Evolutionary conservation across 2,797 vertebrate species (phyloP).

Genomic region (Rhabdomys pumilio): DNA sequence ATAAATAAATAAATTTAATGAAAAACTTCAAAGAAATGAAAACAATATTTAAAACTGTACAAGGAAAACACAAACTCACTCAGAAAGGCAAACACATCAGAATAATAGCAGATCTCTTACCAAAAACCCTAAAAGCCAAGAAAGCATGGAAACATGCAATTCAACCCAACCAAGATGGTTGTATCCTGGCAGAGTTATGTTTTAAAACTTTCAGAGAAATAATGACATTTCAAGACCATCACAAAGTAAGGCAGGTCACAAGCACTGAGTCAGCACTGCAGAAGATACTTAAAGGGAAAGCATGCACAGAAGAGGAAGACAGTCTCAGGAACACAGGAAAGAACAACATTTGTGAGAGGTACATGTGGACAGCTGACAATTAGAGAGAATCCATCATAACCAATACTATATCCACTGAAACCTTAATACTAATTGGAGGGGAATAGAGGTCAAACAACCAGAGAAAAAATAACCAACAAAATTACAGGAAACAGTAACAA

Average conservation of each 20-base stretch:
- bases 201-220: not conserved
- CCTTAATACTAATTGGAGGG: not conserved
- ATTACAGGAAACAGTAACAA: too few relatives aligned
- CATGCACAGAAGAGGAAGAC: not conserved
- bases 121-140: not conserved
- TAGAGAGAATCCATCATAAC: not conserved
- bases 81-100: not conserved
- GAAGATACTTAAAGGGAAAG: not conserved
- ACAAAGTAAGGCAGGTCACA: not conserved
- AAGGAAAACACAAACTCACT: not conserved
- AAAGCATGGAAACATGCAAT: not conserved
- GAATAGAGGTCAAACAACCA: not conserved
- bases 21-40: not conserved
- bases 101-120: not conserved
- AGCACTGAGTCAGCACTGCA: not conserved
- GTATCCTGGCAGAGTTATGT: not conserved
- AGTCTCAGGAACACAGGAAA: not conserved
- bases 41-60: not conserved
- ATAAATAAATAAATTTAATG: too few relatives aligned
- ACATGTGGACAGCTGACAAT: not conserved
- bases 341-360: not conserved
- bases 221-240: not conserved
- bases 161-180: not conserved
- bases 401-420: not conserved
- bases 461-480: not conserved